A percentile compares a stretch with the other conserved stretches of the same genome.
phyloP scores from a whole-genome alignment of 1,140 invertebrate species.

The Leptopilina clavipes region DNA sequence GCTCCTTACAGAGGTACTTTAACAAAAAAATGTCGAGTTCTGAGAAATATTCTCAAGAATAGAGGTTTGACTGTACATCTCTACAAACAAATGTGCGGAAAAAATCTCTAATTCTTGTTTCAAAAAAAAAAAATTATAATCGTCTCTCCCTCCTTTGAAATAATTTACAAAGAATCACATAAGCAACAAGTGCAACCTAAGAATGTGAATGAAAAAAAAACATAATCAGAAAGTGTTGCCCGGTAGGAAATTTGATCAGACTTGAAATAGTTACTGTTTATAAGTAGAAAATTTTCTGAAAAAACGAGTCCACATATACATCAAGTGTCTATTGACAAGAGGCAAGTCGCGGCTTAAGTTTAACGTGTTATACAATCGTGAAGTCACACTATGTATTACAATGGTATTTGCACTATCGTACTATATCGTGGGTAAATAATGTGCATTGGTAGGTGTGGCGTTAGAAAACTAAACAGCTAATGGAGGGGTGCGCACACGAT shows the following conservation, averaged over 20 bases:
- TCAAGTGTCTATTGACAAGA: constrained; percentile 42
- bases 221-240: neutral
- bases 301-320: constrained; percentile 34
- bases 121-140: no score
- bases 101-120: no score
- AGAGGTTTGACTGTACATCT: no score
- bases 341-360: constrained; percentile 50
- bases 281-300: constrained; percentile 1
- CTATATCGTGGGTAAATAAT: constrained; percentile 64
- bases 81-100: no score
- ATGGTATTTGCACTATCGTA: constrained; percentile 57
- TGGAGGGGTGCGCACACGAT: constrained; percentile 68
- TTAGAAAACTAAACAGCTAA: constrained; percentile 60
- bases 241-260: constrained; percentile 1
- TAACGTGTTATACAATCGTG: constrained; percentile 67
- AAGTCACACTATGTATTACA: constrained; percentile 66
- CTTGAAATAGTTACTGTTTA: constrained; percentile 1
- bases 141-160: no score
- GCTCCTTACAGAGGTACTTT: no score
- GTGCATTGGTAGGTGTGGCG: constrained; percentile 71
- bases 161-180: neutral
- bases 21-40: no score
- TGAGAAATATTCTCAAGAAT: no score
- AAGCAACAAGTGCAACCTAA: no score
- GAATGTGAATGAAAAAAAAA: no score